Evolutionary conservation across 1,140 invertebrate species (phyloP).

Genomic region (Cyclargus thomasi): DNA sequence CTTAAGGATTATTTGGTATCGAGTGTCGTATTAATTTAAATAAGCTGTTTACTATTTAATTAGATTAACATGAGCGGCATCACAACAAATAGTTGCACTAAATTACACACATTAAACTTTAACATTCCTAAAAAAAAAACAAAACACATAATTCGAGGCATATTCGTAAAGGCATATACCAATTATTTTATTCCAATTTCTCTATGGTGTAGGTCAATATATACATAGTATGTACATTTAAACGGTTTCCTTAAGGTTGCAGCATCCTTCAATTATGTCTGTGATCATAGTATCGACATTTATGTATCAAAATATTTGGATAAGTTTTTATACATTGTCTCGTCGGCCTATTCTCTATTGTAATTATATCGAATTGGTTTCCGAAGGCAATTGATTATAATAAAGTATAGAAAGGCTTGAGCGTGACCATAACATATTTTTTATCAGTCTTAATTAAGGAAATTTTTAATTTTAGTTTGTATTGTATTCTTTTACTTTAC

Average conservation of each 20-base stretch:
- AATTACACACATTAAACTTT: too few relatives aligned
- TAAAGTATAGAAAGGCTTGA: not conserved
- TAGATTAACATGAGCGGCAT: too few relatives aligned
- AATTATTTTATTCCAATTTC: too few relatives aligned
- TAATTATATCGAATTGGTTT: not conserved
- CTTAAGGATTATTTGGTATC: too few relatives aligned
- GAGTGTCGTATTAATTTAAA: too few relatives aligned
- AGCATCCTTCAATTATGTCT: not conserved
- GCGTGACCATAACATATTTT: not conserved
- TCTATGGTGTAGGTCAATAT: too few relatives aligned
- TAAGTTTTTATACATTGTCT: not conserved
- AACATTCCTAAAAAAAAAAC: too few relatives aligned
- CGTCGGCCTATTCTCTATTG: not conserved
- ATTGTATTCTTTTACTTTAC: not conserved
- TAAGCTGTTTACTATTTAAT: too few relatives aligned
- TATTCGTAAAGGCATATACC: too few relatives aligned
- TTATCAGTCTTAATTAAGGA: not conserved
- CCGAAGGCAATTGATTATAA: not conserved
- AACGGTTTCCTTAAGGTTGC: not conserved
- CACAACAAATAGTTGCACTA: too few relatives aligned
- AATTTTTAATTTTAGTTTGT: not conserved
- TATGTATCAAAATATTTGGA: conserved; percentile 6
- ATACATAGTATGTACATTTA: too few relatives aligned
- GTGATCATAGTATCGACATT: not conserved
- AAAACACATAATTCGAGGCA: too few relatives aligned